phyloP scores from a whole-genome alignment of 2,113 vertebrate genomes.

The Salvelinus fontinalis region DNA sequence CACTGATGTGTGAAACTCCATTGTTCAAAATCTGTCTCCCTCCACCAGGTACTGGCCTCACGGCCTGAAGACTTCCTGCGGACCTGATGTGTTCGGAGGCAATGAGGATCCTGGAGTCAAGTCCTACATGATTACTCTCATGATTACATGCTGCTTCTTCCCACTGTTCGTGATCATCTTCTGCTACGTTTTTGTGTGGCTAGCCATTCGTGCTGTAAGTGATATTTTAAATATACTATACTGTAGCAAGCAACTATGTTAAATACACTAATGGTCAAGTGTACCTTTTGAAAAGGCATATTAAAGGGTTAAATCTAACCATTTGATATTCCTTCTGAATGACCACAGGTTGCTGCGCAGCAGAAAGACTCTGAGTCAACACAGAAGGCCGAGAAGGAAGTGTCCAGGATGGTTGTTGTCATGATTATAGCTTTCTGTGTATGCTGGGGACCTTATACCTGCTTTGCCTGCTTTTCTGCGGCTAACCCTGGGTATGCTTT shows the following conservation, averaged over 20 bases:
- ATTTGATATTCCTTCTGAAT: neutral
- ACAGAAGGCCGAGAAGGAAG: slow-evolving; percentile 89
- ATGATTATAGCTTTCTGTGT: slow-evolving; percentile 79
- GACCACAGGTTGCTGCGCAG: slow-evolving; percentile 81
- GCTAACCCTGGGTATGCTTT: slow-evolving; percentile 85
- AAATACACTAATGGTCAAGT: too few species aligned
- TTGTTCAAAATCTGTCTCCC: neutral
- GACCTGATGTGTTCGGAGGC: slow-evolving; percentile 89
- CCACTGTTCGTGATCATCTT: slow-evolving; percentile 80
- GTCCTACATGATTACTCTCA: slow-evolving; percentile 85
- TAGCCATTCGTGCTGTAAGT: slow-evolving; percentile 82
- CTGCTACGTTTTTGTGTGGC: slow-evolving; percentile 84
- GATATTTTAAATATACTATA: neutral
- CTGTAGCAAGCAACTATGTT: too few species aligned
- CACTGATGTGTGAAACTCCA: neutral
- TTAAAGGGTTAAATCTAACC: too few species aligned
- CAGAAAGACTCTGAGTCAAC: slow-evolving; percentile 90
- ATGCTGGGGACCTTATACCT: slow-evolving; percentile 87
- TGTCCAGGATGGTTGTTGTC: slow-evolving; percentile 87
- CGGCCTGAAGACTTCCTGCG: slow-evolving; percentile 89
- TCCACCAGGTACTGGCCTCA: slow-evolving; percentile 85
- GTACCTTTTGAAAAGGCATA: too few species aligned
- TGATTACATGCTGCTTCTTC: slow-evolving; percentile 80
- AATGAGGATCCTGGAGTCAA: slow-evolving; percentile 79
- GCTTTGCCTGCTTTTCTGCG: slow-evolving; percentile 82